These are phyloP conservation scores for Zosterops borbonicus DNA, from an alignment of 2,113 vertebrate species.

Conservation along the genomic window DNA sequence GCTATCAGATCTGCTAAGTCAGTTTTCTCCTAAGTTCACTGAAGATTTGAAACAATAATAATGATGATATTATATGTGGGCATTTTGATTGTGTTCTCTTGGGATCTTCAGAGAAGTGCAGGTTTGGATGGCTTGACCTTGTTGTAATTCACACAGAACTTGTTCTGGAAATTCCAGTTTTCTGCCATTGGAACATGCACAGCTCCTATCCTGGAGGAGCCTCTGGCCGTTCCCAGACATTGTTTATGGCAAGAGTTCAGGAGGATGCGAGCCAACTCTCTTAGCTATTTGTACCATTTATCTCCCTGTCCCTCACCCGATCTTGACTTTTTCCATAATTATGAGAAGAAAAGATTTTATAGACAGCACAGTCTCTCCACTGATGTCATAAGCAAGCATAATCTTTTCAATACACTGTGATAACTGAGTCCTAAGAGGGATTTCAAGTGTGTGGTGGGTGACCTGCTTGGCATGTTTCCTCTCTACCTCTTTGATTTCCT, in stretches of 20 bases:
- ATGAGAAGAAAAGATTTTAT: not conserved
- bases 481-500: not conserved
- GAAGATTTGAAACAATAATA: not conserved
- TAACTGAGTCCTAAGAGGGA: not conserved
- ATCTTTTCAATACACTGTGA: not conserved
- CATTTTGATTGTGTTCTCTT: not conserved
- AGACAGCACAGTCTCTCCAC: not conserved
- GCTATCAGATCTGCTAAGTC: not conserved
- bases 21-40: not conserved
- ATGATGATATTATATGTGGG: not conserved
- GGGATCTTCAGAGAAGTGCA: not conserved
- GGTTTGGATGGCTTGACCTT: not conserved
- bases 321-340: conserved; percentile 28
- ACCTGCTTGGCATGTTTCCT: not conserved
- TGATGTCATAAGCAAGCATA: not conserved
- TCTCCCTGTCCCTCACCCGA: not conserved
- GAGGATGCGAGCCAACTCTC: conserved; percentile 41
- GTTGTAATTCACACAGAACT: not conserved
- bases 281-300: conserved; percentile 50
- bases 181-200: conserved; percentile 21
- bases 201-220: conserved; percentile 31
- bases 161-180: conserved; percentile 36
- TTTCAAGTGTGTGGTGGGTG: not conserved
- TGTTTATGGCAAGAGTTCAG: conserved; percentile 50
- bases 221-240: conserved; percentile 60